Percentiles rank a stretch among this genome's conserved stretches.
Evolutionary conservation across 2,888 invertebrate species (phyloP).

Genomic region (Stenodera caucasica): DNA sequence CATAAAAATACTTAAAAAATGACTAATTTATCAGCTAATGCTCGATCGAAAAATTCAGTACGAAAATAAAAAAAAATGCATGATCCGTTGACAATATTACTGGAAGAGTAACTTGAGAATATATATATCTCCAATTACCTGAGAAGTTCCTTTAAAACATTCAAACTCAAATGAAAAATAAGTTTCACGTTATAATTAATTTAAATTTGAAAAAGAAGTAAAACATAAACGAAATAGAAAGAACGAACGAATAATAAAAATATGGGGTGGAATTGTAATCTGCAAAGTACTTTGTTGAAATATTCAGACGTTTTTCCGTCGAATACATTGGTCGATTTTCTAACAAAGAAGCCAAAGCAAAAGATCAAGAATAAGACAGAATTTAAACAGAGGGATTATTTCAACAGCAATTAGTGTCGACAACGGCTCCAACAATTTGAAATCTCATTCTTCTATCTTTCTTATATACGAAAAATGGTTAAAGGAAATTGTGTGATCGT

Average conservation of each 20-base stretch:
- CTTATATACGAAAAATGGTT: neutral
- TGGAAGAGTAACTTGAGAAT: neutral
- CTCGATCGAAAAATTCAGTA: too few species aligned
- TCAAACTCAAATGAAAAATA: neutral
- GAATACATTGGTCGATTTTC: neutral
- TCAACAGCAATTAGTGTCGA: conserved; percentile 10
- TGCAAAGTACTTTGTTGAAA: neutral
- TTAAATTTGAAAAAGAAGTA: neutral
- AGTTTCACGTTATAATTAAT: conserved; percentile 7
- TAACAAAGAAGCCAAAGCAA: neutral
- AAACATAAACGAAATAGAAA: neutral
- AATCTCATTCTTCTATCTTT: neutral
- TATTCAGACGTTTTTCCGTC: neutral
- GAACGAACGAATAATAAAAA: neutral
- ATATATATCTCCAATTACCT: neutral
- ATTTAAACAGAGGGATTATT: conserved; percentile 3
- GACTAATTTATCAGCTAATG: too few species aligned
- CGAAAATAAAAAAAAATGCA: too few species aligned
- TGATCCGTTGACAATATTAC: too few species aligned
- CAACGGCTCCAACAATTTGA: neutral
- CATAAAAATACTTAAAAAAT: neutral
- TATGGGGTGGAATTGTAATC: neutral
- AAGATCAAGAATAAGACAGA: neutral
- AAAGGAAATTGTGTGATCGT: neutral
- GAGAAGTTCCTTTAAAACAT: neutral